These are phyloP conservation scores for Achlya flavicornis DNA, from an alignment of 2,888 invertebrate genomes.

Conservation along the genomic window DNA sequence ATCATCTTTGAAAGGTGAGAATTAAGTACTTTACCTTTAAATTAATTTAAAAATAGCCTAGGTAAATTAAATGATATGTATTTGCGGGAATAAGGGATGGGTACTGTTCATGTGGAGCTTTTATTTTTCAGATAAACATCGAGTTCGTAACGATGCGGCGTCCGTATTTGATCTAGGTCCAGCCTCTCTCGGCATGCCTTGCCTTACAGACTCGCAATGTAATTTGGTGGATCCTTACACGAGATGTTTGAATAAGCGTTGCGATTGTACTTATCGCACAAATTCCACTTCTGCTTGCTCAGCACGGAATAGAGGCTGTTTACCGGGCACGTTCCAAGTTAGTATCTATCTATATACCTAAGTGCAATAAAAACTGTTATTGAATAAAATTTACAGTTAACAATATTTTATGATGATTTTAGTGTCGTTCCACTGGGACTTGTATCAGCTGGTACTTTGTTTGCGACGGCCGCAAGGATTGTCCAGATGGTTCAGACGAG, in stretches of 20 bases:
- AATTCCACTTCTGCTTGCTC: slow-evolving; percentile 87
- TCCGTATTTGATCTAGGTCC: slow-evolving; percentile 74
- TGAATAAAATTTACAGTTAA: background rate
- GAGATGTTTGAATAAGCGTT: slow-evolving; percentile 88
- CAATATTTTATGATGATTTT: slow-evolving; percentile 18
- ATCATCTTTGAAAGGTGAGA: slow-evolving; percentile 75
- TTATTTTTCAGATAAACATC: slow-evolving; percentile 68
- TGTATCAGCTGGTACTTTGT: slow-evolving; percentile 97
- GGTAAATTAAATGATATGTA: too few species aligned
- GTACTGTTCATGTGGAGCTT: background rate
- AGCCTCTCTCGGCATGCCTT: slow-evolving; percentile 90
- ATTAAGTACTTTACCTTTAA: background rate
- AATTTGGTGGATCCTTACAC: slow-evolving; percentile 91
- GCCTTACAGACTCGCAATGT: slow-evolving; percentile 90
- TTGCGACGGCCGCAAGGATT: slow-evolving; percentile 93
- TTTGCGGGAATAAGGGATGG: too few species aligned
- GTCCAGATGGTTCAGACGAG: slow-evolving; percentile 94
- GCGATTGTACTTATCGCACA: slow-evolving; percentile 88
- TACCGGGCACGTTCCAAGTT: slow-evolving; percentile 93
- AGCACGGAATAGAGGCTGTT: slow-evolving; percentile 90
- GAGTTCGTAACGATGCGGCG: slow-evolving; percentile 63
- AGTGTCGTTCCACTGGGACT: slow-evolving; percentile 93
- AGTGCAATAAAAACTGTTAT: background rate
- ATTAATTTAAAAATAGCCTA: background rate
- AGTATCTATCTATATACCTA: slow-evolving; percentile 39